Evolutionary conservation across 2,888 invertebrate species (phyloP).

Genomic region (Muschampia plurimacula): DNA sequence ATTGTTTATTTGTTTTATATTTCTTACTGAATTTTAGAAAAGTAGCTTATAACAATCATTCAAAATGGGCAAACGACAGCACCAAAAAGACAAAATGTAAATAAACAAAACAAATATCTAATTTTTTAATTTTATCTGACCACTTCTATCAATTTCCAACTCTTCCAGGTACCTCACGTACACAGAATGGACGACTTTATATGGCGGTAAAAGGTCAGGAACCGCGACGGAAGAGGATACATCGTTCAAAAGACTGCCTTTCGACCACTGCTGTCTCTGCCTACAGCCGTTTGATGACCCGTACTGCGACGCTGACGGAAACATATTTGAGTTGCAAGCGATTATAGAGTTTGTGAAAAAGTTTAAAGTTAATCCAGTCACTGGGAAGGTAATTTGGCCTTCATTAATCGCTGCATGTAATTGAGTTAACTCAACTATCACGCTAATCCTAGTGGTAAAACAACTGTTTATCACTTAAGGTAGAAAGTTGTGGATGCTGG

Average conservation of each 20-base stretch:
- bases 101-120: constrained; percentile 43
- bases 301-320: constrained; percentile 95
- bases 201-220: constrained; percentile 93
- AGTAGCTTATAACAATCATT: constrained; percentile 1
- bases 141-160: background rate
- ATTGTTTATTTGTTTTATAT: background rate
- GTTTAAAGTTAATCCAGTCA: constrained; percentile 97
- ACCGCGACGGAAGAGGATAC: constrained; percentile 90
- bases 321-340: constrained; percentile 96
- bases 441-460: no score
- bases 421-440: no score
- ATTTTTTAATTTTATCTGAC: background rate
- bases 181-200: constrained; percentile 95
- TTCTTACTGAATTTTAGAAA: background rate
- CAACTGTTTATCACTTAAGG: background rate
- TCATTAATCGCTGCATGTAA: background rate
- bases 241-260: constrained; percentile 96
- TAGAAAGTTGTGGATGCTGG: background rate
- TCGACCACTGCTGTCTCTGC: constrained; percentile 96
- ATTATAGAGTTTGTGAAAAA: constrained; percentile 95
- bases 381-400: constrained; percentile 88
- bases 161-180: constrained; percentile 91
- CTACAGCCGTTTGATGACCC: constrained; percentile 97
- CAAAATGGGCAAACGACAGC: constrained; percentile 96
- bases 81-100: constrained; percentile 97